phyloP scores from a whole-genome alignment of 37 sponge, comb jelly and placozoan species.

The Dysidea cf. avara region DNA sequence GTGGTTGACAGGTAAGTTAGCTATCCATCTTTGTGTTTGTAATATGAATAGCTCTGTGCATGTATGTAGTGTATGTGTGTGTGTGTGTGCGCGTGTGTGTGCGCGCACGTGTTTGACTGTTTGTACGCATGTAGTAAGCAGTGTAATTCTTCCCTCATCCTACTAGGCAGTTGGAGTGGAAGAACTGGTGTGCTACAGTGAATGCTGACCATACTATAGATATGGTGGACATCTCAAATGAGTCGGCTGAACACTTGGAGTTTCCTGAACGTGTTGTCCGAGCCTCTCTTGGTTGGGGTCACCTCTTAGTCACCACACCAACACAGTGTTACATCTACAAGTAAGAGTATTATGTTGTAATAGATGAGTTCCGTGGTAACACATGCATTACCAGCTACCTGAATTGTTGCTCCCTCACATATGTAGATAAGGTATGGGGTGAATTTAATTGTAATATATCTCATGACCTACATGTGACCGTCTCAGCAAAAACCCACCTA shows the following conservation, averaged over 20 bases:
- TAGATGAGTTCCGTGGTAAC: too few species aligned
- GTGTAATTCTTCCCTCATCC: too few species aligned
- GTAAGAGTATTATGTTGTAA: slow-evolving; percentile 27
- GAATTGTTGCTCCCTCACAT: too few species aligned
- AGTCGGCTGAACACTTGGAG: slow-evolving; percentile 73
- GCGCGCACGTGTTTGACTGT: not conserved
- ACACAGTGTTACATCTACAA: slow-evolving; percentile 83
- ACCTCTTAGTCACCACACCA: slow-evolving; percentile 86
- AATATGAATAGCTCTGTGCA: not conserved
- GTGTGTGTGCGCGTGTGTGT: not conserved
- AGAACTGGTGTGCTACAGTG: slow-evolving; percentile 70
- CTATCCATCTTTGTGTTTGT: not conserved
- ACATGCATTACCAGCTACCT: too few species aligned
- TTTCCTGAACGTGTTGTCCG: slow-evolving; percentile 80
- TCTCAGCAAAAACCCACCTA: too few species aligned
- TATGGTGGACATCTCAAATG: slow-evolving; percentile 51
- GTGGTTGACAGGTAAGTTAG: slow-evolving; percentile 81
- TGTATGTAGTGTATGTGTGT: slow-evolving; percentile 15
- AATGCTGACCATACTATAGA: slow-evolving; percentile 64
- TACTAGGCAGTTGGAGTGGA: slow-evolving; percentile 91
- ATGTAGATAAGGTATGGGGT: too few species aligned
- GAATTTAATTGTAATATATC: too few species aligned
- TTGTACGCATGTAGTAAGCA: slow-evolving; percentile 9
- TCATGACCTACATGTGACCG: too few species aligned
- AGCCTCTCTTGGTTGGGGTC: slow-evolving; percentile 79